Conservation (phyloP, 2,113 vertebrate species). For the Panurus biarmicus region DNA sequence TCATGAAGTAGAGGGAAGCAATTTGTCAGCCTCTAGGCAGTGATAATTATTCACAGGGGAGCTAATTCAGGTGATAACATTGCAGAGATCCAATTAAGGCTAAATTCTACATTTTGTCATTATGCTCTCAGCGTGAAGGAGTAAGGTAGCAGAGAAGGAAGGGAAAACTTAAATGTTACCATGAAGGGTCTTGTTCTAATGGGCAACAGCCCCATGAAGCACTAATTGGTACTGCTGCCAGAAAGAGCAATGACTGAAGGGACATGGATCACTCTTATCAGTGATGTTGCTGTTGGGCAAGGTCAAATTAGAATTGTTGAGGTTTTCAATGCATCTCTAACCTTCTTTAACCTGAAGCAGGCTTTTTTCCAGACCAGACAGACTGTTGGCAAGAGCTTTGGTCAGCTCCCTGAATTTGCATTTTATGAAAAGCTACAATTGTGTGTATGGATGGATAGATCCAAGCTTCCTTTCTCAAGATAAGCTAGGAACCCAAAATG, state of each 20-base stretch:
- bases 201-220: background rate
- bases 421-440: background rate
- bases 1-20: slow-evolving; percentile 27
- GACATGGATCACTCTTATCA: background rate
- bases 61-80: slow-evolving; percentile 57
- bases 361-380: background rate
- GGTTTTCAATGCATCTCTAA: background rate
- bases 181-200: background rate
- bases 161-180: background rate
- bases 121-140: background rate
- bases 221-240: background rate
- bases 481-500: background rate
- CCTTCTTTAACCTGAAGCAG: background rate
- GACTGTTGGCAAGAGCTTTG: background rate
- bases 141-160: background rate
- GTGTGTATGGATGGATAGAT: background rate
- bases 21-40: slow-evolving; percentile 48
- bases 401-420: background rate
- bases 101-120: slow-evolving; percentile 44
- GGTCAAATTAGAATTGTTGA: background rate
- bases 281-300: background rate
- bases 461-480: background rate
- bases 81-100: slow-evolving; percentile 60
- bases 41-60: slow-evolving; percentile 53
- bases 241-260: background rate